Evolutionary conservation across 2,888 invertebrate species (phyloP), one percentile per base, ranked within the genome.

Genomic region (Andrena marginata): DNA sequence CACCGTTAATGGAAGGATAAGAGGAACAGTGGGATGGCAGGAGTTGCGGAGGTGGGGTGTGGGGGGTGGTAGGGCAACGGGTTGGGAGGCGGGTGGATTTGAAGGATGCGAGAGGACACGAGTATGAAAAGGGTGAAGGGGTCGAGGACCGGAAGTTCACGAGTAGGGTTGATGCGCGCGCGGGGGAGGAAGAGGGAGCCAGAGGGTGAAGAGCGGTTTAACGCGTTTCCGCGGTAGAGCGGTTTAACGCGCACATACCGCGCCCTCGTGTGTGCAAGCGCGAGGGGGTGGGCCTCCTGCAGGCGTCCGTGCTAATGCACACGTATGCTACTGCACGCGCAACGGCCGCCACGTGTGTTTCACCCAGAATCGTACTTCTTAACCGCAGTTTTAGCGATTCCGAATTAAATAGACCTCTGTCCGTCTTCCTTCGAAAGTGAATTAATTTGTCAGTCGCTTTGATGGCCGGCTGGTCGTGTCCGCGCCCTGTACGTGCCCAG

Each of bases 181-280:
- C 77, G 84, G 69, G 72, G 77, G 63, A 51, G 76, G 60, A 54
- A 16, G 35, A 13, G 74, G 75, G 63, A 68, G 56, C 60, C 65
- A 65, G 74, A 82, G 86, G 86, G 80, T 82, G 87, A 87, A 86
- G 87, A 87, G 86, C 84, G 88, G 82, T 88, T 88, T 88, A 88
- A 88, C 88, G 88, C 88, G 88, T 88, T 88, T 88, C 86, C 88
- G 88, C 80, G 88, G 88, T 83, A 82, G 85, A 88, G 84, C 89
- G 87, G 87, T 88, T 88, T 88, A 87, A 85, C 87, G 83, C 84
- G 82, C 83, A 64, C 81, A 80, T 76, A 83, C 77, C 70, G 26
- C 63, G 48, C 33, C 71, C 49, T 70, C 63, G 59, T 67, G 64
- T 84, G 76, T 68, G 70, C 64, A 49, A 70, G 51, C 69, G 65